Conservation (phyloP, 2,797 vertebrate species). For the Labeo calbasu region DNA sequence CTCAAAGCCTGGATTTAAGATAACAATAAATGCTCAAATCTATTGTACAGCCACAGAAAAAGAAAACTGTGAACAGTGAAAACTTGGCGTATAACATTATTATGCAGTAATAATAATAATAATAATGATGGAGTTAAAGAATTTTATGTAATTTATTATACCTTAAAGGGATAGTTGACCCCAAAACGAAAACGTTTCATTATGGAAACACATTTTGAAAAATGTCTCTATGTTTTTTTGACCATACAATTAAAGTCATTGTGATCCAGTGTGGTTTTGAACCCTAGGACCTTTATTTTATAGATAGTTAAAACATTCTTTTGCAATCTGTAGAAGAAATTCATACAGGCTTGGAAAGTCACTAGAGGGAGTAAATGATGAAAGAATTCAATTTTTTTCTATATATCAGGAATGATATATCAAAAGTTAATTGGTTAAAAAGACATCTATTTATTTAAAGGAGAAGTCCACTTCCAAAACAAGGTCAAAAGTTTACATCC, state of each 20-base stretch:
- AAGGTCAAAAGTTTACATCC: too few species aligned
- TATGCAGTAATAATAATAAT: neutral
- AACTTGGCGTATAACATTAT: neutral
- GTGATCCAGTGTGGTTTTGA: neutral
- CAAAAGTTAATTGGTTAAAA: neutral
- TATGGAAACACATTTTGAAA: too few species aligned
- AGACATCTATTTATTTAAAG: too few species aligned
- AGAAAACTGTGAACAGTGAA: neutral
- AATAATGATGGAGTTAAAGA: neutral
- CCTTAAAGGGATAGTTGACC: neutral
- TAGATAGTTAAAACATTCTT: neutral
- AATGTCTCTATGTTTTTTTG: too few species aligned
- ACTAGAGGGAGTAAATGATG: neutral
- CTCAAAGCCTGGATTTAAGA: neutral
- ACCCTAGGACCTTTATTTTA: neutral
- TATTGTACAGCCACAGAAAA: neutral
- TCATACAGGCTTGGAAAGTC: too few species aligned
- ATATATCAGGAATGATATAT: neutral
- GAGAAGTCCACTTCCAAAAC: too few species aligned
- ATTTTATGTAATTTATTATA: neutral
- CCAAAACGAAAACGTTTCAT: too few species aligned
- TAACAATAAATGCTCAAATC: slow-evolving; percentile 2
- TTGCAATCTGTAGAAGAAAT: too few species aligned
- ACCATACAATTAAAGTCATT: neutral
- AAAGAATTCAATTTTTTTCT: too few species aligned